Conservation (phyloP, 2,888 invertebrate species). For the Lottia scabra region DNA sequence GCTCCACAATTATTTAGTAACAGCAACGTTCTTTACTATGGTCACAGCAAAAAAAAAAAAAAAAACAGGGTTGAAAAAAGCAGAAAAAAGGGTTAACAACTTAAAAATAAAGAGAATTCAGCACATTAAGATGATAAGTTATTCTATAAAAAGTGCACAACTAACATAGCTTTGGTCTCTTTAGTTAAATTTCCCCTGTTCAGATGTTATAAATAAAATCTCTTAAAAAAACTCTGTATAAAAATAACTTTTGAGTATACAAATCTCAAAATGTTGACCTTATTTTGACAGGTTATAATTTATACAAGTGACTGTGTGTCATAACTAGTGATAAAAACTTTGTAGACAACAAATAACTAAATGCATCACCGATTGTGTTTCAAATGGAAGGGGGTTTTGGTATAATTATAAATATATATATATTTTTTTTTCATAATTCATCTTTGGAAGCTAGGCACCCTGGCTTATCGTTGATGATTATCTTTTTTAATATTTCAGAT, state of each 20-base stretch:
- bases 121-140: background rate
- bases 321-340: background rate
- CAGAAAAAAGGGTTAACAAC: background rate
- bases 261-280: background rate
- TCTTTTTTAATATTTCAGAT: background rate
- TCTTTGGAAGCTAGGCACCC: slow-evolving; percentile 3
- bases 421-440: background rate
- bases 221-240: background rate
- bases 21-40: background rate
- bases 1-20: background rate
- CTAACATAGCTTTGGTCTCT: background rate
- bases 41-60: background rate
- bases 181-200: background rate
- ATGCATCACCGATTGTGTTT: background rate
- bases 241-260: background rate
- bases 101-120: background rate
- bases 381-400: too few species aligned
- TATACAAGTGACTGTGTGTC: background rate
- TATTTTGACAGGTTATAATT: background rate
- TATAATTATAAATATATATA: background rate
- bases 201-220: background rate
- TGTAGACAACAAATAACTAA: background rate
- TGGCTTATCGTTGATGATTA: slow-evolving; percentile 4
- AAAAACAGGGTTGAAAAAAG: background rate
- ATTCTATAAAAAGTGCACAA: slow-evolving; percentile 2